phyloP scores from a whole-genome alignment of 2,888 invertebrate genomes.

The Mythimna pallens region DNA sequence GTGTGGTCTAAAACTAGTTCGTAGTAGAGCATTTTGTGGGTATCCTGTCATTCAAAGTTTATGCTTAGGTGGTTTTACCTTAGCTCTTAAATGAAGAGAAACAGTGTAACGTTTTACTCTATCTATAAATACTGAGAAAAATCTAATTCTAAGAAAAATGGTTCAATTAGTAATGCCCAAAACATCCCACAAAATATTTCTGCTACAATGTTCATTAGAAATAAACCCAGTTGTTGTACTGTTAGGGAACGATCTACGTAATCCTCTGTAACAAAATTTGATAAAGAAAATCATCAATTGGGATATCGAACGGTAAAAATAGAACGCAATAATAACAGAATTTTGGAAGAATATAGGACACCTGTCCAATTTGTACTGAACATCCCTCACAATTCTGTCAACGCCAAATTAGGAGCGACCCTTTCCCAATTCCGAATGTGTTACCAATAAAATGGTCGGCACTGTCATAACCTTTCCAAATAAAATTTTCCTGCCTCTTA shows the following conservation, averaged over 20 bases:
- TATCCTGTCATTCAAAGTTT: neutral
- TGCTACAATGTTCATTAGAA: constrained; percentile 9
- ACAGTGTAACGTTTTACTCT: neutral
- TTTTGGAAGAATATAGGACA: constrained; percentile 23
- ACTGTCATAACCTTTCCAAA: neutral
- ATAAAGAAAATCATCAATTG: neutral
- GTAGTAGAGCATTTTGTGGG: neutral
- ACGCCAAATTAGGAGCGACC: constrained; percentile 24
- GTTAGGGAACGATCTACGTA: neutral
- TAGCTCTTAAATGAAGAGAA: neutral
- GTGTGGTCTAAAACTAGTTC: constrained; percentile 3
- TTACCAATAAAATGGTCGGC: constrained; percentile 14
- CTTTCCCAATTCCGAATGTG: constrained; percentile 17
- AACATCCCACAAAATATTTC: neutral
- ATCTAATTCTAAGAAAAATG: neutral
- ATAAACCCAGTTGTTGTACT: neutral
- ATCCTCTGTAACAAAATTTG: neutral
- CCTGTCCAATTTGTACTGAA: constrained; percentile 35
- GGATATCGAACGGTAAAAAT: neutral
- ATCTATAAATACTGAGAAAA: neutral
- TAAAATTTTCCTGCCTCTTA: constrained; percentile 18
- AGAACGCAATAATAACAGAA: constrained; percentile 22
- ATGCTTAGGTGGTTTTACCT: neutral
- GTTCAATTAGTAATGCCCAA: neutral
- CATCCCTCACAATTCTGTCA: constrained; percentile 27